These are phyloP conservation scores for Mesopsocus fuscifrons DNA, from an alignment of 2,888 invertebrate genomes.

Conservation along the genomic window DNA sequence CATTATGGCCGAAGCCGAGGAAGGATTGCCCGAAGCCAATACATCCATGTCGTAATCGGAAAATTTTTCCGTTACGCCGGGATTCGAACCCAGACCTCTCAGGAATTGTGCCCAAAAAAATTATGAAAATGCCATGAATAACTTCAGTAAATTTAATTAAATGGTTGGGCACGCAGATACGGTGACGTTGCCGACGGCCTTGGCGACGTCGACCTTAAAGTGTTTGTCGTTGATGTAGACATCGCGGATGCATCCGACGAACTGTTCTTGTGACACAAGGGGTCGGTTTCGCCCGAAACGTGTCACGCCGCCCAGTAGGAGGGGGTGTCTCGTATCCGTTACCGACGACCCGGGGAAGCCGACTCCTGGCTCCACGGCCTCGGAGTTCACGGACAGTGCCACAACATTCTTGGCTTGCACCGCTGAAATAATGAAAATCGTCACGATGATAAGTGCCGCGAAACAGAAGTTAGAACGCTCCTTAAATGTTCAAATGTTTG, in stretches of 20 bases:
- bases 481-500: constrained; percentile 1
- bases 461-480: constrained; percentile 17
- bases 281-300: constrained; percentile 34
- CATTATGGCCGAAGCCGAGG: no score
- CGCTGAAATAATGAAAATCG: constrained; percentile 29
- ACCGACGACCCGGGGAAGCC: constrained; percentile 41
- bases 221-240: constrained; percentile 38
- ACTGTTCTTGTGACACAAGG: constrained; percentile 47
- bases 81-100: no score
- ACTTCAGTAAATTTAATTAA: no score
- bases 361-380: constrained; percentile 50
- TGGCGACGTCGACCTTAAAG: constrained; percentile 31
- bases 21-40: no score
- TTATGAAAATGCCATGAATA: no score
- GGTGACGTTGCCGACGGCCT: constrained; percentile 51
- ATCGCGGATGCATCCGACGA: constrained; percentile 61
- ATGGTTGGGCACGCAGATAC: constrained; percentile 63
- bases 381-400: constrained; percentile 67
- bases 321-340: constrained; percentile 63
- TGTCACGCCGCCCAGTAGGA: constrained; percentile 71
- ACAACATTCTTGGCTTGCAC: constrained; percentile 83
- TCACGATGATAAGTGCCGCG: not conserved
- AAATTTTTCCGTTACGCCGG: no score
- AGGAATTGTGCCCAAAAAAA: no score
- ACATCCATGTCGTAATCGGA: no score